phyloP scores from a whole-genome alignment of 2,888 invertebrate species.

The Apotomis capreana region DNA sequence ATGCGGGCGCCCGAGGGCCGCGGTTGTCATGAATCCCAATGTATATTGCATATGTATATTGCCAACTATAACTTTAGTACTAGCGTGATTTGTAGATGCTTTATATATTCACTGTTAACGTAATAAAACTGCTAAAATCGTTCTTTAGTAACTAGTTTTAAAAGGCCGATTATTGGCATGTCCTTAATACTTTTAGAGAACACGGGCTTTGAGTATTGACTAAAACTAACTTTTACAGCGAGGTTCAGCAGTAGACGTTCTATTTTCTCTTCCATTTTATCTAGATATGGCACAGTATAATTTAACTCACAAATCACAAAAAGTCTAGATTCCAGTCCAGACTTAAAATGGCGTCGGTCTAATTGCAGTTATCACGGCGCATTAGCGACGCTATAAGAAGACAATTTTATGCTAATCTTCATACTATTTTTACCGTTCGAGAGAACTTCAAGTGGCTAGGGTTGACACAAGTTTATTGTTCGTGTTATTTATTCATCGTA shows the following conservation, averaged over 20 bases:
- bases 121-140: no score
- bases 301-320: background rate
- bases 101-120: background rate
- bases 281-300: background rate
- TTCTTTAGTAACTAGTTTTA: no score
- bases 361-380: slow-evolving; percentile 28
- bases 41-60: slow-evolving; percentile 4
- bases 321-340: slow-evolving; percentile 3
- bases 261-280: no score
- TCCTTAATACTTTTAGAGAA: no score
- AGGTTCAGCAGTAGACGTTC: no score
- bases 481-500: no score
- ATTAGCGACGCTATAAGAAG: slow-evolving; percentile 65
- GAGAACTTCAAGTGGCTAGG: slow-evolving; percentile 63
- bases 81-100: background rate
- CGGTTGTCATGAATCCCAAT: slow-evolving; percentile 15
- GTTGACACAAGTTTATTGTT: slow-evolving; percentile 46
- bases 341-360: background rate
- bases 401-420: slow-evolving; percentile 80
- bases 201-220: no score
- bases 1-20: slow-evolving; percentile 16
- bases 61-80: background rate
- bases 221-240: no score
- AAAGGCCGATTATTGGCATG: no score
- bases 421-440: slow-evolving; percentile 76